phyloP scores from a whole-genome alignment of 2,888 invertebrate genomes.

The Drosophila borealis region DNA sequence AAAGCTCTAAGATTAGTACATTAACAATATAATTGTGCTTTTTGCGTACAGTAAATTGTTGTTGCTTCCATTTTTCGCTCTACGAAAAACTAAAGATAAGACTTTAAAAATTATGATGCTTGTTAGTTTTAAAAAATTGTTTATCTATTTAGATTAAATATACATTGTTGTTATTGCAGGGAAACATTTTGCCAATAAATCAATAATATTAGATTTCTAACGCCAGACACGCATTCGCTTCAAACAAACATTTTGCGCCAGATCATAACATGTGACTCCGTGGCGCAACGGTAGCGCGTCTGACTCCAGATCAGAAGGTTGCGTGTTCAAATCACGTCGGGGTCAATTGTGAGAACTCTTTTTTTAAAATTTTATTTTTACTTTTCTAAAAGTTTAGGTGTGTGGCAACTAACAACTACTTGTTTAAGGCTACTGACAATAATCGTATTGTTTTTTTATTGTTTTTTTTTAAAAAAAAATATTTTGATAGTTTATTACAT shows the following conservation, averaged over 20 bases:
- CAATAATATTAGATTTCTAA: constrained; percentile 50
- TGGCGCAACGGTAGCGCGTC: constrained; percentile 65
- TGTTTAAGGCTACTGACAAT: no score
- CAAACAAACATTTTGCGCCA: constrained; percentile 24
- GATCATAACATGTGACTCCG: constrained; percentile 49
- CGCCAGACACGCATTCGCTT: not conserved
- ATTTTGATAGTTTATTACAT: no score
- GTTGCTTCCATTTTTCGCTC: not conserved
- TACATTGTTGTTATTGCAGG: constrained; percentile 9
- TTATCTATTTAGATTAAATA: not conserved
- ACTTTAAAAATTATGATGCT: not conserved
- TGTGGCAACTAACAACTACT: no score
- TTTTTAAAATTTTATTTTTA: constrained; percentile 5
- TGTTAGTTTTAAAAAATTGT: not conserved
- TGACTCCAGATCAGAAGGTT: constrained; percentile 65
- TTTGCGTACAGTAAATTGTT: constrained; percentile 3
- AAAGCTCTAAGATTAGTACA: constrained; percentile 1
- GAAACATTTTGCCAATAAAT: constrained; percentile 43
- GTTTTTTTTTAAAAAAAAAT: no score
- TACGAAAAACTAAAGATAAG: not conserved
- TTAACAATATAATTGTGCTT: constrained; percentile 3
- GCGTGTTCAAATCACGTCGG: constrained; percentile 65
- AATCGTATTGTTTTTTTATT: no score
- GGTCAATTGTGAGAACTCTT: constrained; percentile 24
- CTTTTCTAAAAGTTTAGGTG: no score